These are phyloP conservation scores for Vanacampus margaritifer DNA, from an alignment of 2,113 vertebrate species.

Conservation along the genomic window DNA sequence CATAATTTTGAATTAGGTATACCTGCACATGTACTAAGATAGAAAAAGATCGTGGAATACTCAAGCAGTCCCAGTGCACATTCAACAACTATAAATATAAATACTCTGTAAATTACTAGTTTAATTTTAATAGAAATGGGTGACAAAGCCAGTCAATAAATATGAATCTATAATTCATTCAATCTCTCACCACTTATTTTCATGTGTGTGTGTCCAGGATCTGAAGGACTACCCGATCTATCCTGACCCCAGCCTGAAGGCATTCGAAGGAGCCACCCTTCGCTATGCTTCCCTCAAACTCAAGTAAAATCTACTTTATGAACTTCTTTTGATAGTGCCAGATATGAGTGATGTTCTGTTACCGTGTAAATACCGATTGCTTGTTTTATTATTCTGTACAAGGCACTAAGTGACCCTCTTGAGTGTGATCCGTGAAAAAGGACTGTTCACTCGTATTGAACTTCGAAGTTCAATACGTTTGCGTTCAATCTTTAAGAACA, in stretches of 20 bases:
- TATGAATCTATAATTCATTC: background rate
- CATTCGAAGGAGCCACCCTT: conserved; percentile 90
- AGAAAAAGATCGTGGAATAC: background rate
- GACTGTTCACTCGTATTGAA: background rate
- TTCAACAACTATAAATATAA: background rate
- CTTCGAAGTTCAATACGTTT: background rate
- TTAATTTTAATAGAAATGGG: background rate
- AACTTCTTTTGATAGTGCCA: background rate
- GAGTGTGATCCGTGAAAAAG: too few relatives aligned
- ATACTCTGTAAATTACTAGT: background rate
- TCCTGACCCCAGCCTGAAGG: conserved; percentile 91
- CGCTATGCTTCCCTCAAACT: conserved; percentile 93
- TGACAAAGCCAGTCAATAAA: background rate
- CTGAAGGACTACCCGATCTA: conserved; percentile 89
- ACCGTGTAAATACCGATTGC: background rate
- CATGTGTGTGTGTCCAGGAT: conserved; percentile 74
- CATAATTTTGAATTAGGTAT: background rate
- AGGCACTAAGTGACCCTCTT: too few relatives aligned
- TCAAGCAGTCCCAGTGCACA: background rate
- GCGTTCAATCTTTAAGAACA: background rate
- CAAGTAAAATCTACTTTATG: conserved; percentile 70
- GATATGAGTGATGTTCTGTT: background rate
- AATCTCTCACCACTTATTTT: background rate
- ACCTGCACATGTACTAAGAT: background rate
- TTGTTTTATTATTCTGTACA: too few relatives aligned